Evolutionary conservation across 1,140 invertebrate species (phyloP).

Genomic region (Acromyrmex charruanus): DNA sequence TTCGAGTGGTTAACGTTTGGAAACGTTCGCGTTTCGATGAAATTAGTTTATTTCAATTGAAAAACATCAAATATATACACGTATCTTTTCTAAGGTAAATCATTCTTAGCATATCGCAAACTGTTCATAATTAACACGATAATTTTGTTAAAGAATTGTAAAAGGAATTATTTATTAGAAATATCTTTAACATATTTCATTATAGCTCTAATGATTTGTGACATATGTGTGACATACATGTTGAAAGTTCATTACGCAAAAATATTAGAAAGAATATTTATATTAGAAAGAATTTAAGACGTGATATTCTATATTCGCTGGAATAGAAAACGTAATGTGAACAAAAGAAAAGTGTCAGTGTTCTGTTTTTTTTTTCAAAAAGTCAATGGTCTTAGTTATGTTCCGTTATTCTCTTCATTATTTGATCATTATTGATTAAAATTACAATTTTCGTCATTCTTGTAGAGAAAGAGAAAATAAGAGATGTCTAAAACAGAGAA

Average conservation of each 20-base stretch:
- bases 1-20: slow-evolving; percentile 53
- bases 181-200: background rate
- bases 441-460: background rate
- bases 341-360: background rate
- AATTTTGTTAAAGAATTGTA: background rate
- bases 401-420: background rate
- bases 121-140: background rate
- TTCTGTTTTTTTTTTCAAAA: background rate
- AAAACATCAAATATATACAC: background rate
- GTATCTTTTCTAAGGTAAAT: background rate
- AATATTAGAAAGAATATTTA: background rate
- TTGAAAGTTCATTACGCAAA: background rate
- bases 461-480: slow-evolving; percentile 44
- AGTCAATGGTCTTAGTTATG: background rate
- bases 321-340: background rate
- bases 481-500: slow-evolving; percentile 55
- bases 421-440: background rate
- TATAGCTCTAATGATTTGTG: slow-evolving; percentile 2
- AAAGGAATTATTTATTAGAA: background rate
- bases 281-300: background rate
- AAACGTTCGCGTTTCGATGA: background rate
- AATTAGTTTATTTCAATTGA: slow-evolving; percentile 22
- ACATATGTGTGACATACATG: background rate
- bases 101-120: background rate
- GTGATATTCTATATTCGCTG: background rate